Percentiles rank a stretch among this genome's conserved stretches.
Evolutionary conservation across 1,140 invertebrate genomes (phyloP).

Genomic region (Macrotrachela quadricornifera): DNA sequence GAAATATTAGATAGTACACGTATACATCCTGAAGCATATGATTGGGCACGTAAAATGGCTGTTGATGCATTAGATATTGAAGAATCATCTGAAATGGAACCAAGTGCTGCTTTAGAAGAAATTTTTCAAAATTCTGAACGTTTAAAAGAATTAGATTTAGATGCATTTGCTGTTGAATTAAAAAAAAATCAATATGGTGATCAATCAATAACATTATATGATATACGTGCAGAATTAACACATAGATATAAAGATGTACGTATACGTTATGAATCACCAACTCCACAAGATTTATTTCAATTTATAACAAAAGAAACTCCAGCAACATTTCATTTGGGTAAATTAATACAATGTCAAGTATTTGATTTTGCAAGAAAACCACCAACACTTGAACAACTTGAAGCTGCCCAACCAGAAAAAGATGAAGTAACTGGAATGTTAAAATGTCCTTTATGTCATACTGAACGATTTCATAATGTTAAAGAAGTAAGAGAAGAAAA

Average conservation of each 20-base stretch:
- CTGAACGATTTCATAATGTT: conserved; percentile 32
- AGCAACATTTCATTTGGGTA: conserved; percentile 75
- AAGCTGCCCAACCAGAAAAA: conserved; percentile 76
- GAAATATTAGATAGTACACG: conserved; percentile 89
- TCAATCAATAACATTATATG: conserved; percentile 87
- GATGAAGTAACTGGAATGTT: conserved; percentile 79
- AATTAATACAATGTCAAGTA: conserved; percentile 31
- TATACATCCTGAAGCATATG: conserved; percentile 95
- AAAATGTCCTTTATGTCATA: conserved; percentile 84
- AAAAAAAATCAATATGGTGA: conserved; percentile 74
- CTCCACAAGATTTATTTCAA: conserved; percentile 68
- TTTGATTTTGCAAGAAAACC: conserved; percentile 46
- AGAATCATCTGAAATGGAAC: conserved; percentile 53
- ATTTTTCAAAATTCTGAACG: conserved; percentile 78
- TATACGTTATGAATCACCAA: conserved; percentile 50
- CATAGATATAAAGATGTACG: conserved; percentile 81
- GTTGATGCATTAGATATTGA: conserved; percentile 96
- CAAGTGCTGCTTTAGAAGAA: conserved; percentile 82
- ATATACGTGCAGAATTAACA: conserved; percentile 84
- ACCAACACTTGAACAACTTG: conserved; percentile 71
- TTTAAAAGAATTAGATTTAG: conserved; percentile 83
- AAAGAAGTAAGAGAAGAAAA: background rate
- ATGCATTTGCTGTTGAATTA: conserved; percentile 91
- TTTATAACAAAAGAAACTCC: conserved; percentile 86
- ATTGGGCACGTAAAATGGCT: conserved; percentile 98